Evolutionary conservation across 2,888 invertebrate genomes (phyloP).

Genomic region (Ischnura elegans): DNA sequence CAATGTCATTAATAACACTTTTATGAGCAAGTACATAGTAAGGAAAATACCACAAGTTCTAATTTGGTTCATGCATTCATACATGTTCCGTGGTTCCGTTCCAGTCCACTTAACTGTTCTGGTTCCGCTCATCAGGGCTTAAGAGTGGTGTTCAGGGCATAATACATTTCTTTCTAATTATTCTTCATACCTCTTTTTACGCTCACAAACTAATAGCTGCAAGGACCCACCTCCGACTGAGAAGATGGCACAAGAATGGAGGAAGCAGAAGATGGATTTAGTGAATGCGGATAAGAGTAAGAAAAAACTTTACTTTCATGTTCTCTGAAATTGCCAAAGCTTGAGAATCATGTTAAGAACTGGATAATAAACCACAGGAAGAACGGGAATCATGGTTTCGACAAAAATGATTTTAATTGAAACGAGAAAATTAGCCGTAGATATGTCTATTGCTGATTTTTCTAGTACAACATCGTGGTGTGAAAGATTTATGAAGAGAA

Average conservation of each 20-base stretch:
- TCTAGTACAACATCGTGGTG: background rate
- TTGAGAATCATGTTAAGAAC: background rate
- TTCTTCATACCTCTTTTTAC: background rate
- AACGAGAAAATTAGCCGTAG: background rate
- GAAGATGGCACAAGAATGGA: background rate
- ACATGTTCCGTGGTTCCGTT: no score
- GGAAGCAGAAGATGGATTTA: background rate
- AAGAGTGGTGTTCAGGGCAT: background rate
- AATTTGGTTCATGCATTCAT: no score
- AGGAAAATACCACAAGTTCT: no score
- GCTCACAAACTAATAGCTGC: background rate
- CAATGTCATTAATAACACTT: no score
- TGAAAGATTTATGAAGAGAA: background rate
- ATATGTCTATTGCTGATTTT: background rate
- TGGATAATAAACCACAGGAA: background rate
- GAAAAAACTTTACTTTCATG: background rate
- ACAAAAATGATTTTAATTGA: background rate
- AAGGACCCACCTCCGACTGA: background rate
- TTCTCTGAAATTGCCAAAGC: background rate
- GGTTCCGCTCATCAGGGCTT: no score
- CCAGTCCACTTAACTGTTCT: no score
- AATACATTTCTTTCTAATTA: background rate
- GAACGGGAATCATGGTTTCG: background rate
- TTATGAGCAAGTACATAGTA: no score
- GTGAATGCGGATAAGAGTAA: background rate